Evolutionary conservation across 1,140 invertebrate species (phyloP).

Genomic region (Ceratina australensis): DNA sequence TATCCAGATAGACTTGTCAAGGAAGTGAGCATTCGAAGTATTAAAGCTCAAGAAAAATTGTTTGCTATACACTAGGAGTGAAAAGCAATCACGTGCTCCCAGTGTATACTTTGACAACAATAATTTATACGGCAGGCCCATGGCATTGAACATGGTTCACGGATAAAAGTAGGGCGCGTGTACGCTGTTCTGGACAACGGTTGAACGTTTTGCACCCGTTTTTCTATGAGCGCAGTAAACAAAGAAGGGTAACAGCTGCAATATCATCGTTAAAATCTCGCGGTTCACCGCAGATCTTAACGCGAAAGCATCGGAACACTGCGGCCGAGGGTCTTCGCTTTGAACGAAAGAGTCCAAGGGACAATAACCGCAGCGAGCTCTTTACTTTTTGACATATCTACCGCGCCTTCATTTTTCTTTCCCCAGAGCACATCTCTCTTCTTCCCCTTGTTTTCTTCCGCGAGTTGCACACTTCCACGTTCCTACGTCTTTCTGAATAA

Average conservation of each 20-base stretch:
- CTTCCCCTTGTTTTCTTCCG: neutral
- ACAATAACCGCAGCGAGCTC: conserved; percentile 9
- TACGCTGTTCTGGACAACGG: neutral
- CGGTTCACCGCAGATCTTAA: conserved; percentile 10
- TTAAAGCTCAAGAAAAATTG: no score
- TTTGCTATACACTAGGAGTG: no score
- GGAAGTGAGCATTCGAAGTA: no score
- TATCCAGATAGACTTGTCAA: no score
- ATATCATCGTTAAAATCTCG: conserved; percentile 40
- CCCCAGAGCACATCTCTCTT: neutral
- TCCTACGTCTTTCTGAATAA: conserved; percentile 2
- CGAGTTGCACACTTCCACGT: neutral
- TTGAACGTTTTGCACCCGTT: neutral
- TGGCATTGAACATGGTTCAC: no score
- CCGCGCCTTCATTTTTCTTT: neutral
- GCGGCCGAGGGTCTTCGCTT: no score
- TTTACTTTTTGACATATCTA: neutral
- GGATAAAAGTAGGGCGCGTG: no score
- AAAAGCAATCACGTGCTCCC: no score
- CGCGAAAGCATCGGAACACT: conserved; percentile 2
- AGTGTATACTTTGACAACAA: no score
- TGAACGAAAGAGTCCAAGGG: neutral
- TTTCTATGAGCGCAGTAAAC: neutral
- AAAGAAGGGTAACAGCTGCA: conserved; percentile 9
- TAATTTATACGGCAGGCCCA: no score